Conservation (phyloP, 2,888 invertebrate genomes). For the Cheilosia pagana region DNA sequence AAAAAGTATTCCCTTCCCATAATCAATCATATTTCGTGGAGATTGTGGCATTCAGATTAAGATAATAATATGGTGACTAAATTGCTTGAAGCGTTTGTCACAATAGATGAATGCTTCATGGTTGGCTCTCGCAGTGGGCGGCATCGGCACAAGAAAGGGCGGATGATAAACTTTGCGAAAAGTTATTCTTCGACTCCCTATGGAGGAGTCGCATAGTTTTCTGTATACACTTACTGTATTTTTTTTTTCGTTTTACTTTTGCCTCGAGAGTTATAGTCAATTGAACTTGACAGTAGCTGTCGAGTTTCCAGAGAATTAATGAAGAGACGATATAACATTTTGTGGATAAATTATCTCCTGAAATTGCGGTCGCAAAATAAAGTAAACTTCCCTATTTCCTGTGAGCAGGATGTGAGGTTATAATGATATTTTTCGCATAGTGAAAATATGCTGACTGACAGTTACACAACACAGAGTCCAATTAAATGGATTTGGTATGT, state of each 20-base stretch:
- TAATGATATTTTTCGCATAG: neutral
- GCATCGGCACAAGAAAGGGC: neutral
- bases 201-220: slow-evolving; percentile 13
- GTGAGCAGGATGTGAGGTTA: neutral
- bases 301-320: slow-evolving; percentile 74
- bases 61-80: slow-evolving; percentile 70
- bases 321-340: slow-evolving; percentile 29
- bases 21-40: slow-evolving; percentile 67
- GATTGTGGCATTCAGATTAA: slow-evolving; percentile 65
- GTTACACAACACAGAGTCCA: too few relatives aligned
- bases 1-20: neutral
- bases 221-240: too few relatives aligned
- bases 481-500: too few relatives aligned
- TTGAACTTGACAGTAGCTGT: slow-evolving; percentile 76
- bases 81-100: slow-evolving; percentile 64
- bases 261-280: slow-evolving; percentile 61
- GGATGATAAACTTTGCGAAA: slow-evolving; percentile 25
- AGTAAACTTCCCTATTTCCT: neutral
- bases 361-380: slow-evolving; percentile 13
- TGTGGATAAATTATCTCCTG: slow-evolving; percentile 25
- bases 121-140: slow-evolving; percentile 5
- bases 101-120: slow-evolving; percentile 48
- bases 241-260: neutral
- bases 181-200: slow-evolving; percentile 31
- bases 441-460: too few relatives aligned